Percentiles rank a stretch among this genome's conserved stretches.
Evolutionary conservation across 2,113 vertebrate species (phyloP).

Genomic region (Pollimyrus isidori): DNA sequence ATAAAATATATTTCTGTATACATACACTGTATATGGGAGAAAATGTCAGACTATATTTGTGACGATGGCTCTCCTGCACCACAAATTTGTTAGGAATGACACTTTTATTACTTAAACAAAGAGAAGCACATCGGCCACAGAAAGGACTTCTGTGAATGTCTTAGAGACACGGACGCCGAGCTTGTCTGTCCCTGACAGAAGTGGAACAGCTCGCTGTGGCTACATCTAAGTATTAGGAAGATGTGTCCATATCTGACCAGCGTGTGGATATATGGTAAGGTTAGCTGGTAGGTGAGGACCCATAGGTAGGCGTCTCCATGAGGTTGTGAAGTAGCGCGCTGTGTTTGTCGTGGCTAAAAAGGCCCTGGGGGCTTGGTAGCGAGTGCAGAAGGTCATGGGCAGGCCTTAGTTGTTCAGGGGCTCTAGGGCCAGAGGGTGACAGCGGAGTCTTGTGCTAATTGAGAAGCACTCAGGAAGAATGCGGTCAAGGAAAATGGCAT

Average conservation of each 20-base stretch:
- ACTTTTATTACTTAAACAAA: background rate
- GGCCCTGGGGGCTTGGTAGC: background rate
- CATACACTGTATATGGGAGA: background rate
- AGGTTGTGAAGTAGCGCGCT: background rate
- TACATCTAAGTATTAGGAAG: background rate
- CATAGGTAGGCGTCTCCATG: no score
- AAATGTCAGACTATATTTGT: constrained; percentile 8
- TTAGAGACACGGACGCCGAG: background rate
- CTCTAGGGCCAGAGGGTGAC: background rate
- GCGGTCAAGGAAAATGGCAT: background rate
- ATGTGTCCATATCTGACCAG: background rate
- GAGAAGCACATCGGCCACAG: background rate
- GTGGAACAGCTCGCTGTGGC: background rate
- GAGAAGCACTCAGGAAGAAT: background rate
- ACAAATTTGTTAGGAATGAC: constrained; percentile 3
- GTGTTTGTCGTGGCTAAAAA: background rate
- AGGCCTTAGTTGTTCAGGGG: background rate
- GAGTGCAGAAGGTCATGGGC: background rate
- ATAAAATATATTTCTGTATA: background rate
- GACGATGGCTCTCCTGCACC: background rate
- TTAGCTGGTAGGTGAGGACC: background rate
- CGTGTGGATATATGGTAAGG: background rate
- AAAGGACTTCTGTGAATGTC: background rate
- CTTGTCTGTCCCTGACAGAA: background rate
- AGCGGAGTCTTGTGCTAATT: background rate